Percentiles rank a stretch among this genome's conserved stretches.
Evolutionary conservation across 2,888 invertebrate genomes (phyloP).

Genomic region (Trissoscelio sp.): DNA sequence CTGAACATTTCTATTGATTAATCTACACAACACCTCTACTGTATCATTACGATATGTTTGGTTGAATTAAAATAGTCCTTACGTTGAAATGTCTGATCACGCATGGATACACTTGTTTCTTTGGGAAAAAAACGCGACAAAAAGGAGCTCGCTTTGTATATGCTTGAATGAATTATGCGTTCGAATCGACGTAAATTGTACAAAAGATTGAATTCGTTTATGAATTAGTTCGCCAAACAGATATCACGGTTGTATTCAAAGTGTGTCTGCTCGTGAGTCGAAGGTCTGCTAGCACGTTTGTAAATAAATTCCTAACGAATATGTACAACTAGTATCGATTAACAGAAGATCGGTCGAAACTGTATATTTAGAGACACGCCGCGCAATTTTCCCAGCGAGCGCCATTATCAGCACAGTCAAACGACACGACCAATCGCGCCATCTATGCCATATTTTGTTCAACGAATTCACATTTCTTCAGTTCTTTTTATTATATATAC

Average conservation of each 20-base stretch:
- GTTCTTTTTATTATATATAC: no score
- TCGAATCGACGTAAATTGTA: slow-evolving; percentile 42
- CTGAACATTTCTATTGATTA: no score
- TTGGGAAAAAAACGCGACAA: neutral
- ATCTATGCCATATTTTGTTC: slow-evolving; percentile 29
- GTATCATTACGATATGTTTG: no score
- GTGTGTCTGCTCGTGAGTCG: slow-evolving; percentile 65
- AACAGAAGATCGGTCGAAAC: slow-evolving; percentile 36
- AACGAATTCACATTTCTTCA: no score
- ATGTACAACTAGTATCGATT: slow-evolving; percentile 77
- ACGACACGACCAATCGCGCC: slow-evolving; percentile 39
- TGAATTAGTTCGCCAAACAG: slow-evolving; percentile 6
- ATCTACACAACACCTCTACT: no score
- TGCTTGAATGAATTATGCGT: slow-evolving; percentile 40
- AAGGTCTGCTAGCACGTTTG: slow-evolving; percentile 79
- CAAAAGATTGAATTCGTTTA: slow-evolving; percentile 18
- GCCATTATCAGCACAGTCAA: slow-evolving; percentile 60
- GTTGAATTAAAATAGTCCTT: slow-evolving; percentile 73
- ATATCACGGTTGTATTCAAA: slow-evolving; percentile 54
- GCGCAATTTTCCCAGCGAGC: slow-evolving; percentile 24
- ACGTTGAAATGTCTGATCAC: slow-evolving; percentile 73
- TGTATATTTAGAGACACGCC: slow-evolving; percentile 62
- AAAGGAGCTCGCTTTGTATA: slow-evolving; percentile 55
- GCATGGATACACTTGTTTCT: slow-evolving; percentile 25
- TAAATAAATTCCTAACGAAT: slow-evolving; percentile 83